Percentiles rank a stretch among this genome's conserved stretches.
These are phyloP conservation scores for Nipponacmea schrenckii DNA, from an alignment of 2,888 invertebrate genomes.

Conservation along the genomic window DNA sequence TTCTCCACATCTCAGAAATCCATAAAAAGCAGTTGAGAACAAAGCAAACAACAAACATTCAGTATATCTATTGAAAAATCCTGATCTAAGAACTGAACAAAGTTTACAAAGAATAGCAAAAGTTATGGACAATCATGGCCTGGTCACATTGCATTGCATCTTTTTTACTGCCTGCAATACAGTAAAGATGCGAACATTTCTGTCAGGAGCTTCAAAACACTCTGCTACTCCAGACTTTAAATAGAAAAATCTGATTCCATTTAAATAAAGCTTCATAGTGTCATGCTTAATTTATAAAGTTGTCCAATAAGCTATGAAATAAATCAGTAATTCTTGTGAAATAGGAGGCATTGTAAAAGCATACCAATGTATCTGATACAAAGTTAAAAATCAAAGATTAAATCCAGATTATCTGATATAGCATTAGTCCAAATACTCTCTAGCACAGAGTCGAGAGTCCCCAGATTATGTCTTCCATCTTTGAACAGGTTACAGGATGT, in stretches of 20 bases:
- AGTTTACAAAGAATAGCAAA: neutral
- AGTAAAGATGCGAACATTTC: neutral
- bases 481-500: neutral
- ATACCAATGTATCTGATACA: neutral
- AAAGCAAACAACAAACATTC: constrained; percentile 4
- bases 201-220: neutral
- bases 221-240: neutral
- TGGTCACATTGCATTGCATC: neutral
- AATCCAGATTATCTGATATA: neutral
- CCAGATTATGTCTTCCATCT: neutral
- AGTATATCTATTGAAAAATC: neutral
- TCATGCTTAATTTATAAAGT: constrained; percentile 1
- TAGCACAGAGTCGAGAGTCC: neutral
- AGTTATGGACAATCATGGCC: constrained; percentile 7
- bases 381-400: neutral
- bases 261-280: constrained; percentile 18
- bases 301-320: constrained; percentile 17
- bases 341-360: neutral
- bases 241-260: constrained; percentile 13
- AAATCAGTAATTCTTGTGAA: neutral
- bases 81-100: neutral
- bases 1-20: constrained; percentile 20
- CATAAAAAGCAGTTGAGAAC: constrained; percentile 13
- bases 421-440: neutral
- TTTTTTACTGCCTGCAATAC: neutral